Evolutionary conservation across 2,888 invertebrate genomes (phyloP).

Genomic region (Epsilonema sp.): DNA sequence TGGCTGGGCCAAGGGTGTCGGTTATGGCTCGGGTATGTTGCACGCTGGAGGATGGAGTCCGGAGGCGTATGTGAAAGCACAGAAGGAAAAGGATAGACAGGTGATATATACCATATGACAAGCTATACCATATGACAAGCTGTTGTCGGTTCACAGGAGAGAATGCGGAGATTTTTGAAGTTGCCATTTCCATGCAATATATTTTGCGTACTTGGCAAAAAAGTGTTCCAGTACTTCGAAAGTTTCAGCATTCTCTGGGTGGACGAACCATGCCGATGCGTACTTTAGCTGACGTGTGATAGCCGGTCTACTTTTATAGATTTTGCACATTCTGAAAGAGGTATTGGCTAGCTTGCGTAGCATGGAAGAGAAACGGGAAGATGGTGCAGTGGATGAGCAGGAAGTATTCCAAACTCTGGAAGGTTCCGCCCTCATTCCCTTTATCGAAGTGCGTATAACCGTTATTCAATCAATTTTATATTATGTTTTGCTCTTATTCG

Average conservation of each 20-base stretch:
- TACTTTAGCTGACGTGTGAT: neutral
- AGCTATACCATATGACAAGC: too few species aligned
- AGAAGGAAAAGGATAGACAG: constrained; percentile 30
- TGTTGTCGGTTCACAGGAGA: too few species aligned
- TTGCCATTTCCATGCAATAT: too few species aligned
- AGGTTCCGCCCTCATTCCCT: constrained; percentile 26
- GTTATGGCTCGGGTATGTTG: constrained; percentile 19
- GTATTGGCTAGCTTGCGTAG: constrained; percentile 3
- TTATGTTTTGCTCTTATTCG: too few species aligned
- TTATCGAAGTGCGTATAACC: too few species aligned
- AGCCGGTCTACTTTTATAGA: neutral
- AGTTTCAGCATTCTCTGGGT: too few species aligned
- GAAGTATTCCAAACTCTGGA: constrained; percentile 25
- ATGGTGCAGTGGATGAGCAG: constrained; percentile 13
- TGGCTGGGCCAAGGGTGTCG: constrained; percentile 24
- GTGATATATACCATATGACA: constrained; percentile 15
- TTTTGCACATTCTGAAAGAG: neutral
- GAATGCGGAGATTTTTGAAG: too few species aligned
- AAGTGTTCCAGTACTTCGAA: neutral
- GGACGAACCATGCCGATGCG: neutral
- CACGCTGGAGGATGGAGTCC: constrained; percentile 25
- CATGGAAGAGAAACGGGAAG: constrained; percentile 5
- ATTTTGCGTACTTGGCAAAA: too few species aligned
- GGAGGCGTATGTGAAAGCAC: constrained; percentile 27
- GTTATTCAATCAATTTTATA: too few species aligned